Base-by-base conservation (phyloP, 1,140 invertebrate genomes). In the Drosophila guanche region DNA sequence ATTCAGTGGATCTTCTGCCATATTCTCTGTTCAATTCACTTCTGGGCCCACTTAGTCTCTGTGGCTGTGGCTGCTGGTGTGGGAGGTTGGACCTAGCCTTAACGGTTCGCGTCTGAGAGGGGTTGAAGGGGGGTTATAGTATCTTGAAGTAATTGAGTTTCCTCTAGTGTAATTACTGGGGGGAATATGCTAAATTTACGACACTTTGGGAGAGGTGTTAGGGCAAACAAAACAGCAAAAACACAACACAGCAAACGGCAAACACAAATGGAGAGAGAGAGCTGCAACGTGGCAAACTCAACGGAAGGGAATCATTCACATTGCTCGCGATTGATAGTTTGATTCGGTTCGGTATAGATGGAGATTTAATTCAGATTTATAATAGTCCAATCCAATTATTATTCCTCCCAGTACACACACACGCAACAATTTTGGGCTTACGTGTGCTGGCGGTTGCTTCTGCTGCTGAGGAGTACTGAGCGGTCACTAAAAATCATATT, bases 1-100 rank as follows among this genome's bases (percentile, higher is more conserved):
- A 66, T 88, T 90, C 25, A 91, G 66, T 12, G 76, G 69, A 68
- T 91, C 85, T 10, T 90, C 68, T 4, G 91, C 91, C 69, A 90
- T 90, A 75, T 75, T 90, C 84, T 88, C 10, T 37, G 33, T 4
- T 37, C 3, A 37, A 77, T 79, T 81, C 41, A 40, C 16, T 48
- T 0, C 43, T 22, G 16, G 14, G 7, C 27, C 27, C 14, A 16
- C 16, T 8, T 56, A 20, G 10, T 16, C 61, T 47, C 37, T n/a
- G 41, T 6, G 14, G 27, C 50, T 42, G 56, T 70, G 29, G 10
- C 33, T 10, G 3, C 10, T 12, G 33, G 16, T 40, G 33, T 48
- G 58, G 42, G 52, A 8, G 29, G 8, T 33, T 8, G 33, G 8
- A 10, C 10, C 33, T 68, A 25, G 65, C 62, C 51, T 48, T 68